Percentiles rank a stretch among this genome's conserved stretches.
Evolutionary conservation across 2,113 vertebrate species (phyloP).

Genomic region (Plectropomus leopardus): DNA sequence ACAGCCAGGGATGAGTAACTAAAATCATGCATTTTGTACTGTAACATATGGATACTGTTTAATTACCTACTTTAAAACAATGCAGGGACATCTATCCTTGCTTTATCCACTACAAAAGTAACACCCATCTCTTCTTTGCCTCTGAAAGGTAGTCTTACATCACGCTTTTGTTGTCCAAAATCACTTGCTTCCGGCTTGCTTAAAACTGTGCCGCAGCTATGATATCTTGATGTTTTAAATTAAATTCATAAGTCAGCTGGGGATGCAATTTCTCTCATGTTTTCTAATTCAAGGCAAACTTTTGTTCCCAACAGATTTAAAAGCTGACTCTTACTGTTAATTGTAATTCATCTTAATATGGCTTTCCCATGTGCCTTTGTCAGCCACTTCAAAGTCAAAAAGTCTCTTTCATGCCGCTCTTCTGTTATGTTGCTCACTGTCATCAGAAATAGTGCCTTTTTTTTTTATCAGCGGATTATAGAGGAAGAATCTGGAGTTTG

Average conservation of each 20-base stretch:
- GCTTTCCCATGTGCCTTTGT: conserved; percentile 56
- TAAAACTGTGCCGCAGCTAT: conserved; percentile 38
- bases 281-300: conserved; percentile 46
- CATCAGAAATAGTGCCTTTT: conserved; percentile 28
- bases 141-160: conserved; percentile 19
- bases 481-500: background rate
- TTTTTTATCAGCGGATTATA: conserved; percentile 21
- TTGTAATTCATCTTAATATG: conserved; percentile 61
- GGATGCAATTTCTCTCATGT: conserved; percentile 51
- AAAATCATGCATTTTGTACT: conserved; percentile 40
- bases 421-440: conserved; percentile 5
- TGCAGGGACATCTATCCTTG: conserved; percentile 1
- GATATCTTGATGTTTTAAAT: conserved; percentile 67
- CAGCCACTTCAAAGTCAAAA: conserved; percentile 56
- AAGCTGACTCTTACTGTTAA: conserved; percentile 59
- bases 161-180: conserved; percentile 22
- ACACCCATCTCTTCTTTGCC: background rate
- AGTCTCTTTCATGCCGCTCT: conserved; percentile 35
- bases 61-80: conserved; percentile 25
- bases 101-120: background rate
- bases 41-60: conserved; percentile 45
- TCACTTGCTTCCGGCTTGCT: conserved; percentile 25
- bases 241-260: conserved; percentile 34
- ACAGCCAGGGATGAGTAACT: conserved; percentile 49
- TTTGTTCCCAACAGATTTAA: conserved; percentile 46